Base-by-base conservation (phyloP, 2,888 invertebrate genomes). In the Gortyna flavago region DNA sequence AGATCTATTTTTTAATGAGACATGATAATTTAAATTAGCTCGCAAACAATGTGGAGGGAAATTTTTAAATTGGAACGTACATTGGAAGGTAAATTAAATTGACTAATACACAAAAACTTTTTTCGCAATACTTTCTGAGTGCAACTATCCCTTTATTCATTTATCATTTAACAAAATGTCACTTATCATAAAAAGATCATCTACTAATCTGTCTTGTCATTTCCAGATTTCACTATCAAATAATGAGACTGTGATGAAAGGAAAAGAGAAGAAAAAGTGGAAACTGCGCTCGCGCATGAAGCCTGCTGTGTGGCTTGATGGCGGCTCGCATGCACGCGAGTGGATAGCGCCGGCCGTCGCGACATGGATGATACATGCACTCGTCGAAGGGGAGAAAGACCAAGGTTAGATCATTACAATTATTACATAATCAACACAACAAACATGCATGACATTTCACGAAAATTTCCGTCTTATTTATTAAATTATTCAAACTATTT, bases 301-400 rank as follows among this genome's bases (percentile, higher is more conserved):
- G 85, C 98, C 98, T 7, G 98, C 97, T 0, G 97, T 99, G 62
- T 98, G 98, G 97, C 97, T 99, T 54, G 99, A 99, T 90, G 98
- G 98, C 18, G 98, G 98, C 0, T 96, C 97, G 80, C 98, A 98
- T 89, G 98, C 98, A 3, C 93, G 97, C 87, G 98, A 98, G 94
- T 98, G 98, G 98, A 98, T 98, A 87, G 97, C 98, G 2, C 98
- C 98, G 0, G 98, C 98, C 0, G 97, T 98, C 0, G 97, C 98
- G 62, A 97, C 98, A 35, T 98, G 98, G 97, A 97, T 98, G 89
- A 94, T 98, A 79, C 97, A 97, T 84, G 97, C 98, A 75, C 93
- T 98, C 54, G 97, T 98, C n/a, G 97, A 97, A 86, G 97, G 97
- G 79, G 97, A 97, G 86, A 97, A 97, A 70, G 94, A 95, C 2